phyloP scores from a whole-genome alignment of 2,888 invertebrate species.

The Spilosoma lubricipeda region DNA sequence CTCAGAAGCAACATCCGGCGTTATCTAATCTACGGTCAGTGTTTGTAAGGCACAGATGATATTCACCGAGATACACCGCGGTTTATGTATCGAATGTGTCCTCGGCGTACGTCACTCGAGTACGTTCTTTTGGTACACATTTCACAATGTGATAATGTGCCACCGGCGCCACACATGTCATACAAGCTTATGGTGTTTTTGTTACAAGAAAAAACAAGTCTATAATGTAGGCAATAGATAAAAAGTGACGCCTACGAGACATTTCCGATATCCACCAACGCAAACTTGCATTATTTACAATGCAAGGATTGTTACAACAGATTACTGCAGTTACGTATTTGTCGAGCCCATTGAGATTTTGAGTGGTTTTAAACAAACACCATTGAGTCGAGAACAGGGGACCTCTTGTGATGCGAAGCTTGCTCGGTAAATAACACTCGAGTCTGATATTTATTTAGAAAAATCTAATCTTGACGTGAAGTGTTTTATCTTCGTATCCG shows the following conservation, averaged over 20 bases:
- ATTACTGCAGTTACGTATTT: conserved; percentile 75
- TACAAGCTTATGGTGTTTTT: conserved; percentile 49
- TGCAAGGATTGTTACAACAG: conserved; percentile 72
- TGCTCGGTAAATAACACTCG: conserved; percentile 68
- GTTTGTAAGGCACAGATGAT: conserved; percentile 73
- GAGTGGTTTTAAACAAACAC: conserved; percentile 82
- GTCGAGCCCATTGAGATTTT: conserved; percentile 72
- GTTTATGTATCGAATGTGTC: conserved; percentile 51
- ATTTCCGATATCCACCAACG: conserved; percentile 44
- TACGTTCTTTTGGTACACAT: conserved; percentile 46
- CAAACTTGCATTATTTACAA: conserved; percentile 51
- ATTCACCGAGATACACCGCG: conserved; percentile 72
- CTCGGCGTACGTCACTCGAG: conserved; percentile 42
- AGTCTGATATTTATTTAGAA: conserved; percentile 71
- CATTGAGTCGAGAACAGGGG: conserved; percentile 72
- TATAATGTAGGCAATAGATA: conserved; percentile 50
- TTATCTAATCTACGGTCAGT: conserved; percentile 85
- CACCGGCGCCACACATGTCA: conserved; percentile 50
- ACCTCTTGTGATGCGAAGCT: conserved; percentile 70
- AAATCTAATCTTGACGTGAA: conserved; percentile 74
- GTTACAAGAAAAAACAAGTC: conserved; percentile 46
- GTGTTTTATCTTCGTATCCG: conserved; percentile 79
- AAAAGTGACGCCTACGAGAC: conserved; percentile 54
- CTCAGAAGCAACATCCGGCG: conserved; percentile 78
- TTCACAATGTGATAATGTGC: conserved; percentile 50